These are phyloP conservation scores for Salpingus planirostris DNA, from an alignment of 2,888 invertebrate genomes.

Conservation along the genomic window DNA sequence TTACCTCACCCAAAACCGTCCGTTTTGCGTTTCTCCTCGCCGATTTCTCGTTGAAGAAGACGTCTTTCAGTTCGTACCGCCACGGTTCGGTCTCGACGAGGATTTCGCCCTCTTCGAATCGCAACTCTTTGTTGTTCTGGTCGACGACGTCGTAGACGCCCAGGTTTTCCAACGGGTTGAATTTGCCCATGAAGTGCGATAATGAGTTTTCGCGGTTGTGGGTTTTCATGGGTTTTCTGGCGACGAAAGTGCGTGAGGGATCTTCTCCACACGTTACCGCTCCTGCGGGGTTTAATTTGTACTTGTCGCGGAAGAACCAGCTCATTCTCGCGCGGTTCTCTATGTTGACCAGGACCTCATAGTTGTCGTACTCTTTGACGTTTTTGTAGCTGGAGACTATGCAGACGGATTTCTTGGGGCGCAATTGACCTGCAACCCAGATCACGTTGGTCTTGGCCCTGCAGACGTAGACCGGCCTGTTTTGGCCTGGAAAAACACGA, in stretches of 20 bases:
- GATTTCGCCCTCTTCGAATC: constrained; percentile 61
- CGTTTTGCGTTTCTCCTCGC: constrained; percentile 34
- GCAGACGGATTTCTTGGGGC: constrained; percentile 50
- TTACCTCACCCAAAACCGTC: constrained; percentile 36
- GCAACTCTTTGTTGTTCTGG: constrained; percentile 49
- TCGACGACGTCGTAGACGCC: constrained; percentile 63
- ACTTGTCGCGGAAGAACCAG: constrained; percentile 71
- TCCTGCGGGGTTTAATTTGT: constrained; percentile 54
- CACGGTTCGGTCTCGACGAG: constrained; percentile 73
- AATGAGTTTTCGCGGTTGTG: constrained; percentile 31
- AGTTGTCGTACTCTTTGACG: constrained; percentile 47
- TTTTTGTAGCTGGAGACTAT: constrained; percentile 53
- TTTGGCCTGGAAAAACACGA: constrained; percentile 36
- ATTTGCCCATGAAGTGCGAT: constrained; percentile 60
- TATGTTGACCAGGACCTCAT: constrained; percentile 68
- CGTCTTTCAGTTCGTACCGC: constrained; percentile 59
- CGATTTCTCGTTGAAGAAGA: constrained; percentile 36
- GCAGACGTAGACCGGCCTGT: constrained; percentile 58
- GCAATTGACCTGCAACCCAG: constrained; percentile 63
- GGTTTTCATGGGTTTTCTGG: constrained; percentile 26
- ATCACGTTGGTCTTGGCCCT: constrained; percentile 62
- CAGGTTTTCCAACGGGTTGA: constrained; percentile 53
- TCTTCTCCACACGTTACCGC: constrained; percentile 53
- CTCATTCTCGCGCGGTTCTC: constrained; percentile 66
- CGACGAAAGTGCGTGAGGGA: constrained; percentile 31